Base-by-base conservation (phyloP, 2,113 vertebrate species). In the Crotalus tigris region DNA sequence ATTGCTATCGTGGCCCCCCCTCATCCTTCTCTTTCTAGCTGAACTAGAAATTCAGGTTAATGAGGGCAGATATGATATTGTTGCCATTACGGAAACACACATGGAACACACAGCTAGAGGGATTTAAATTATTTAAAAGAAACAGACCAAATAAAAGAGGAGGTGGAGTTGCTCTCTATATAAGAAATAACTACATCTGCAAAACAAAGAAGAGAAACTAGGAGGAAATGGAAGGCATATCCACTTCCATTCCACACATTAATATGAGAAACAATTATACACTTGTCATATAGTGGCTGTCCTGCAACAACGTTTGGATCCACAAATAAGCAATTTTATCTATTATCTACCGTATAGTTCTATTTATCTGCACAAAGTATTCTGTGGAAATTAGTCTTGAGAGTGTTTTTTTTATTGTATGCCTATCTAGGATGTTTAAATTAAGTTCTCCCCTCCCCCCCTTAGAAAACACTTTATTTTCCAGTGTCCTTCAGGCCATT, bases 381-480 rank as follows among this genome's bases (percentile, higher is more conserved):
- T 94, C 95, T 95, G 91, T 90, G 92, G 91, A 81, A 90, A 2
- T 29, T 1, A 1, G 0, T 1, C 54, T n/a, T 57, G 26, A 9
- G 58, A 29, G 81, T 91, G n/a, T 13, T 23, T 95, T 51, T 95
- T 93, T 90, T 55, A 11, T 33, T 39, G 33, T 81, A 21, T 15
- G 39, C 17, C 33, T 39, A 81, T 44, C 75, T 44, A 81, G 75
- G 75, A 44, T 44, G 17, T 81, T 81, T 81, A 81, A 44, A 21
- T 81, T 81, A 81, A 81, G 75, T 81, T 21, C 0, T 4, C 81
- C 44, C 29, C 0, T 23, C 91, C 13, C 21, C 19, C 29, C 75
- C 90, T 91, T 53, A 75, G 91, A 94, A 94, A 96, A 95, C 57
- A 92, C 51, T 92, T 91, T 91, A 44, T 58, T 91, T 93, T 93